phyloP scores from a whole-genome alignment of 1,140 invertebrate species.

The Maniola jurtina region DNA sequence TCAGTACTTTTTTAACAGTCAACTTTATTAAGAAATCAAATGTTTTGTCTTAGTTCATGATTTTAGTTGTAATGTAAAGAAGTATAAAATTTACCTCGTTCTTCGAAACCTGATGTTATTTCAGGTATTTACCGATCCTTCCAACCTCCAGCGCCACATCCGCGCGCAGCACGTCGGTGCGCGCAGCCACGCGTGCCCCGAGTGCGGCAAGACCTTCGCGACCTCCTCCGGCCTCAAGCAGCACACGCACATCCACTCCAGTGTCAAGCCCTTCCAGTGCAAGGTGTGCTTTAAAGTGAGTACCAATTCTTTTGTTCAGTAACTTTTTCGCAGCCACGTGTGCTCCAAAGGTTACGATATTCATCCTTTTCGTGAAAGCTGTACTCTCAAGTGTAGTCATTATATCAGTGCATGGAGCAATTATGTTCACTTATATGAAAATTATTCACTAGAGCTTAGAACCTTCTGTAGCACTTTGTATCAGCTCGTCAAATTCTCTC shows the following conservation, averaged over 20 bases:
- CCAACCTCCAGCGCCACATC: conserved; percentile 97
- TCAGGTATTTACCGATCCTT: conserved; percentile 96
- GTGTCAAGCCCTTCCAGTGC: conserved; percentile 98
- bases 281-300: conserved; percentile 91
- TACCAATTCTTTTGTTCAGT: conserved; percentile 90
- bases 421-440: no score
- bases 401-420: no score
- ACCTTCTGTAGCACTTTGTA: no score
- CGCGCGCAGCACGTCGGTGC: conserved; percentile 95
- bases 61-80: not conserved
- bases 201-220: conserved; percentile 99
- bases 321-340: conserved; percentile 95
- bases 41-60: no score
- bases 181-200: conserved; percentile 95
- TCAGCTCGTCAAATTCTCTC: no score
- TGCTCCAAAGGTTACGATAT: conserved; percentile 99
- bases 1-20: no score
- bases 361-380: no score
- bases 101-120: conserved; percentile 75
- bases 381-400: no score
- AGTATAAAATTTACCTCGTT: conserved; percentile 43
- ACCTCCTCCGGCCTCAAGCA: conserved; percentile 98
- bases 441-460: no score
- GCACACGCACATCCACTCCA: conserved; percentile 99
- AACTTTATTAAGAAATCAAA: no score